phyloP scores from a whole-genome alignment of 1,140 invertebrate species.

The Heliconius eleuchia region DNA sequence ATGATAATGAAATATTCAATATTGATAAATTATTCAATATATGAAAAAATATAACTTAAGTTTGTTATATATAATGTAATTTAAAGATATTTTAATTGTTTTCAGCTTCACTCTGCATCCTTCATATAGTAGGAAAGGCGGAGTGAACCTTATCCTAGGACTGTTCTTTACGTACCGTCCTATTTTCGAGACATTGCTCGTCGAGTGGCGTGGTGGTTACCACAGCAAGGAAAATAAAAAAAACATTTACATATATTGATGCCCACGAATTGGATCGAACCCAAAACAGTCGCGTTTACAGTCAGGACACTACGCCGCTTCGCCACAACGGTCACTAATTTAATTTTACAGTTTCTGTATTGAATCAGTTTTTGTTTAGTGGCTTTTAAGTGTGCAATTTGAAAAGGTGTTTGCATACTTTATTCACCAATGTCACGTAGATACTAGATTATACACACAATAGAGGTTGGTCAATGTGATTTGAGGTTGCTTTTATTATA shows the following conservation, averaged over 20 bases:
- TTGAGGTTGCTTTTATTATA: neutral
- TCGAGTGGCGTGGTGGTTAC: no score
- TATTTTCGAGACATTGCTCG: no score
- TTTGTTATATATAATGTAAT: neutral
- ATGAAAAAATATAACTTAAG: neutral
- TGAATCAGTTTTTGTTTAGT: neutral
- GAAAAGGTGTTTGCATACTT: neutral
- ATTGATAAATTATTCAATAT: neutral
- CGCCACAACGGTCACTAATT: neutral
- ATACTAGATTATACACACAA: neutral
- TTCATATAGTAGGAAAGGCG: no score
- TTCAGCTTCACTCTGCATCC: no score
- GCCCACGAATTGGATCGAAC: no score
- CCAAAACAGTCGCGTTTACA: no score
- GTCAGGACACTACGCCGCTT: no score
- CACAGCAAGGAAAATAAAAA: no score
- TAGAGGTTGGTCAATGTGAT: neutral
- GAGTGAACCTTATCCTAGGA: no score
- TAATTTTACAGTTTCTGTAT: neutral
- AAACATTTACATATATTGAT: no score
- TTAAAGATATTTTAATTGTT: no score
- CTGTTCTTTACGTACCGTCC: no score
- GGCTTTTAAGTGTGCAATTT: neutral
- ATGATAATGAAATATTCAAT: neutral
- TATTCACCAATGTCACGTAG: slow-evolving; percentile 6